A percentile compares a stretch with the other conserved stretches of the same genome.
Conservation (phyloP, 2,797 vertebrate genomes). For the Synanceia verrucosa region DNA sequence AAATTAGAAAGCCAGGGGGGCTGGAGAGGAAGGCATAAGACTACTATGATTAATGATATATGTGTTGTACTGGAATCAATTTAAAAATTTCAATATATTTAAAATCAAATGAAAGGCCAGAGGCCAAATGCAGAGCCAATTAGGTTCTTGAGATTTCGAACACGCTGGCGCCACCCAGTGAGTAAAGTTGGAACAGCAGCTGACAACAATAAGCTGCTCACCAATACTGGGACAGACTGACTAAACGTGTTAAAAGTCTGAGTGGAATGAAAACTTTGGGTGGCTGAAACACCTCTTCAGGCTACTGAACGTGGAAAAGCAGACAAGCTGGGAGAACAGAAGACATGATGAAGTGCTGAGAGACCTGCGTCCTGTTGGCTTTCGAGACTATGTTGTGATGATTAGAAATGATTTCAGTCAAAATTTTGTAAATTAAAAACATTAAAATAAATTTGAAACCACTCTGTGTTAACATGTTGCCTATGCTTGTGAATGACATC, state of each 20-base stretch:
- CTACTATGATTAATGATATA: neutral
- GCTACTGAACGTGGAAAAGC: slow-evolving; percentile 1
- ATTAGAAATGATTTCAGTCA: slow-evolving; percentile 44
- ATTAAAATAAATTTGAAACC: slow-evolving; percentile 46
- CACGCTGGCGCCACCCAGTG: slow-evolving; percentile 64
- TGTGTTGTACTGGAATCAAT: slow-evolving; percentile 15
- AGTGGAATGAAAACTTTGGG: slow-evolving; percentile 45
- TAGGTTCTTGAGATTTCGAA: slow-evolving; percentile 32
- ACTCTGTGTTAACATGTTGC: slow-evolving; percentile 52
- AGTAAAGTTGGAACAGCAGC: slow-evolving; percentile 42
- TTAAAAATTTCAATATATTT: slow-evolving; percentile 39
- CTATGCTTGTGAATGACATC: slow-evolving; percentile 72
- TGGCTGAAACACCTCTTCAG: slow-evolving; percentile 12
- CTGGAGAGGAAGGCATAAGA: slow-evolving; percentile 7
- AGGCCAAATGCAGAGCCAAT: slow-evolving; percentile 45
- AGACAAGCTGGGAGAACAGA: slow-evolving; percentile 33
- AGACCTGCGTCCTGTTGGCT: slow-evolving; percentile 46
- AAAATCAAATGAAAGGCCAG: slow-evolving; percentile 59
- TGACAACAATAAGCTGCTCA: slow-evolving; percentile 36
- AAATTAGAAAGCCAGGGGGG: slow-evolving; percentile 29
- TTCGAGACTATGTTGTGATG: slow-evolving; percentile 36
- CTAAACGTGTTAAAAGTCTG: slow-evolving; percentile 10
- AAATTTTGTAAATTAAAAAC: slow-evolving; percentile 57
- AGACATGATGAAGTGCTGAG: slow-evolving; percentile 28
- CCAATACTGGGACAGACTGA: slow-evolving; percentile 18